A percentile compares a stretch with the other conserved stretches of the same genome.
These are phyloP conservation scores for Neogale vison DNA, from an alignment of 2,113 vertebrate species.

Conservation along the genomic window DNA sequence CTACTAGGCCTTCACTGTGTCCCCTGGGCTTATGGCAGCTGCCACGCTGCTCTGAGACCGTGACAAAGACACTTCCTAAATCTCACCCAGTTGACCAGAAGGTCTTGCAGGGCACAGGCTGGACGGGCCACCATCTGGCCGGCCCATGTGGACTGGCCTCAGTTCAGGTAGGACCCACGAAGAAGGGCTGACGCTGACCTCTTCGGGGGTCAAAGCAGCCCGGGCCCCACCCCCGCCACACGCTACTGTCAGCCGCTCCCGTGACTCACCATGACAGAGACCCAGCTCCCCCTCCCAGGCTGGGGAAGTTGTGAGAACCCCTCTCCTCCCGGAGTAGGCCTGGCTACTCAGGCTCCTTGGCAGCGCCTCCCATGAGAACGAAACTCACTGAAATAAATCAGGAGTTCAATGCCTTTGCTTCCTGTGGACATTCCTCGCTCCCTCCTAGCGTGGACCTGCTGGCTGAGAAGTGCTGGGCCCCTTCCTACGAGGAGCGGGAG, in stretches of 20 bases:
- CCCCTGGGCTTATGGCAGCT: neutral
- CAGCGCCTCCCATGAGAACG: neutral
- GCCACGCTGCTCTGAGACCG: neutral
- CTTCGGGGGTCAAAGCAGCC: neutral
- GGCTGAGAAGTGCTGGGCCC: neutral
- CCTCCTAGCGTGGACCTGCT: neutral
- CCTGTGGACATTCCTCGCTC: neutral
- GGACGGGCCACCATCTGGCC: neutral
- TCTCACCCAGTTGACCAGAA: neutral
- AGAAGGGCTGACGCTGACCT: neutral
- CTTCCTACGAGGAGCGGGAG: neutral
- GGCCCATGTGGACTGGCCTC: neutral
- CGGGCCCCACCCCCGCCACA: fast-evolving
- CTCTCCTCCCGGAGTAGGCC: neutral
- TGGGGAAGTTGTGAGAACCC: neutral
- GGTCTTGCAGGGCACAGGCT: neutral
- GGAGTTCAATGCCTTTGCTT: neutral
- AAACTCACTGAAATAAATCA: conserved; percentile 39
- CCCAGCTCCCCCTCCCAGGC: neutral
- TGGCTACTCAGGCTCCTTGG: conserved; percentile 35
- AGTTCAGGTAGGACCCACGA: neutral
- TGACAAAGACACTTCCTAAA: neutral
- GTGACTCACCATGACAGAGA: neutral
- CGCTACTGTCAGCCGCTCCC: neutral
- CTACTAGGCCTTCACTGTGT: neutral